These are phyloP conservation scores for Eufriesea mexicana DNA, from an alignment of 1,140 invertebrate genomes.

Conservation along the genomic window DNA sequence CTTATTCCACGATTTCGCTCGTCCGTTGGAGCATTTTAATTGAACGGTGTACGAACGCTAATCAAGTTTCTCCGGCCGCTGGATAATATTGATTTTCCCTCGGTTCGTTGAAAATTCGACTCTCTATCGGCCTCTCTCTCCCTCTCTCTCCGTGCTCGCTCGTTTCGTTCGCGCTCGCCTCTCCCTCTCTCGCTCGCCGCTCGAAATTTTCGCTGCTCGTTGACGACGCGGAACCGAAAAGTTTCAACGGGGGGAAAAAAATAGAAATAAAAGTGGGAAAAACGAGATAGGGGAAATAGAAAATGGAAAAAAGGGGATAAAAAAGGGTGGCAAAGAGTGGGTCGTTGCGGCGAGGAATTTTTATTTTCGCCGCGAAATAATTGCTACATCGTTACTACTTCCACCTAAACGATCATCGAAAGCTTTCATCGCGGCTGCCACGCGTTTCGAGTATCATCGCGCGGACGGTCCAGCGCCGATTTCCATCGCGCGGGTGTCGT, in stretches of 20 bases:
- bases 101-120: slow-evolving; percentile 65
- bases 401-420: slow-evolving; percentile 6
- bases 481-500: background rate
- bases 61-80: slow-evolving; percentile 66
- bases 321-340: background rate
- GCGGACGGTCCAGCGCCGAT: background rate
- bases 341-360: background rate
- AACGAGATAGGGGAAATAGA: background rate
- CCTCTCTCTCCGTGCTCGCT: background rate
- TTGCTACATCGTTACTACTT: slow-evolving; percentile 1
- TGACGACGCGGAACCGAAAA: slow-evolving; percentile 1
- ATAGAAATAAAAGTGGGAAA: background rate
- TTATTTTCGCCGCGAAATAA: slow-evolving; percentile 2
- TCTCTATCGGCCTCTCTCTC: slow-evolving; percentile 22
- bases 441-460: background rate
- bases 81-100: slow-evolving; percentile 69
- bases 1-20: slow-evolving; percentile 39
- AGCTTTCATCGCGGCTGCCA: background rate
- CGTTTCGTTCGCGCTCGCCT: background rate
- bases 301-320: background rate
- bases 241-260: background rate
- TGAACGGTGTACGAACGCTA: slow-evolving; percentile 66
- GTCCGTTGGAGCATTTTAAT: slow-evolving; percentile 62
- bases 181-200: background rate
- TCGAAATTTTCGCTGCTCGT: slow-evolving; percentile 2